Percentiles rank a stretch among this genome's conserved stretches.
These are phyloP conservation scores for Oryzias javanicus DNA, from an alignment of 2,113 vertebrate genomes.

Conservation along the genomic window DNA sequence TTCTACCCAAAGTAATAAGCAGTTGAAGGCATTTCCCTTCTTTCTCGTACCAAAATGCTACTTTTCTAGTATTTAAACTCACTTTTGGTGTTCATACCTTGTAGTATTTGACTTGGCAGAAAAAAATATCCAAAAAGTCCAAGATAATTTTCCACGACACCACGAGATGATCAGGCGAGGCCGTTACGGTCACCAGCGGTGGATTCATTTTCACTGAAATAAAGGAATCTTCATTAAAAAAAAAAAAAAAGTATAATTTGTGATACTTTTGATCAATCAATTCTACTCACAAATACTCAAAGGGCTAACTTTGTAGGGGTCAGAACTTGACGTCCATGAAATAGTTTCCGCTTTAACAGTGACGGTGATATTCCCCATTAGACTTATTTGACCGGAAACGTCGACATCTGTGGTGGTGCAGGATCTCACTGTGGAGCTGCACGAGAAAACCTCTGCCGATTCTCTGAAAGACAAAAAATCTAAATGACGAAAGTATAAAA, in stretches of 20 bases:
- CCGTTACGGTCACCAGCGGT: neutral
- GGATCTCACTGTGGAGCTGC: neutral
- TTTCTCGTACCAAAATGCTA: no score
- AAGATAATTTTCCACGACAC: constrained; percentile 11
- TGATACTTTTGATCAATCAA: neutral
- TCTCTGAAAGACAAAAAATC: constrained; percentile 27
- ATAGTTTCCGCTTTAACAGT: constrained; percentile 47
- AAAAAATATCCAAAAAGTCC: fast-evolving
- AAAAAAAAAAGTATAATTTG: neutral
- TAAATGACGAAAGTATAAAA: neutral
- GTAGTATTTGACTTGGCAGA: constrained; percentile 58
- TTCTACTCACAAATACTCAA: constrained; percentile 45
- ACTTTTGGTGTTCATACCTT: constrained; percentile 38
- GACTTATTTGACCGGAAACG: fast-evolving
- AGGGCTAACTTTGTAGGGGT: constrained; percentile 6
- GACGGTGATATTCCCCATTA: fast-evolving
- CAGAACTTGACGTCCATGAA: constrained; percentile 37
- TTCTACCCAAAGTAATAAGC: no score
- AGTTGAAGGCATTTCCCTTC: no score
- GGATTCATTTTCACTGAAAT: constrained; percentile 46
- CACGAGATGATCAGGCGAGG: constrained; percentile 8
- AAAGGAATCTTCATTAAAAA: constrained; percentile 1
- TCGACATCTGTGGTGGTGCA: neutral
- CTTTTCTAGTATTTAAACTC: neutral
- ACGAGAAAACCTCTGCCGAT: neutral